A percentile compares a stretch with the other conserved stretches of the same genome.
These are phyloP conservation scores for Hoplodrina ambigua DNA, from an alignment of 2,888 invertebrate genomes.

Conservation along the genomic window DNA sequence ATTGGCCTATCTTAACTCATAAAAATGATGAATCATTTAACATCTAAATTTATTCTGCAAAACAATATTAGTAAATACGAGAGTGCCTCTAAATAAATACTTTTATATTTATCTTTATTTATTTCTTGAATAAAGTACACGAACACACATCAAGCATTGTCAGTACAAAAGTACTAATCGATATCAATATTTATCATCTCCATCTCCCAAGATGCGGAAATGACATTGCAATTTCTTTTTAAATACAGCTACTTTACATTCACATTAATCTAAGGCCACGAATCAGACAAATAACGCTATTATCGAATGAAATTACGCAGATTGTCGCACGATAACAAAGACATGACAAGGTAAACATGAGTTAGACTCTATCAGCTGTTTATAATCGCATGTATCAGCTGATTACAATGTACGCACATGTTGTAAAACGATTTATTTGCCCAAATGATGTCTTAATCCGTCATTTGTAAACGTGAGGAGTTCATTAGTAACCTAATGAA, in stretches of 20 bases:
- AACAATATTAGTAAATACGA: neutral
- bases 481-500: neutral
- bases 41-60: neutral
- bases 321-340: slow-evolving; percentile 32
- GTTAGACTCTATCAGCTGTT: slow-evolving; percentile 21
- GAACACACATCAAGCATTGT: no score
- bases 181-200: neutral
- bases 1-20: no score
- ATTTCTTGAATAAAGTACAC: no score
- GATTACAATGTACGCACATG: slow-evolving; percentile 11
- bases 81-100: neutral
- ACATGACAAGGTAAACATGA: slow-evolving; percentile 24
- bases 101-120: neutral
- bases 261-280: slow-evolving; percentile 12
- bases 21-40: neutral
- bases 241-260: neutral
- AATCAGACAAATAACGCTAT: slow-evolving; percentile 16
- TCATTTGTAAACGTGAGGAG: slow-evolving; percentile 6
- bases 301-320: slow-evolving; percentile 10
- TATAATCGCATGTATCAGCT: slow-evolving; percentile 18
- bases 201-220: slow-evolving; percentile 1
- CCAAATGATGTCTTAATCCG: neutral
- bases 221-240: neutral
- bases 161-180: no score
- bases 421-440: neutral